phyloP scores from a whole-genome alignment of 2,113 vertebrate genomes.

The Macroglossus sobrinus region DNA sequence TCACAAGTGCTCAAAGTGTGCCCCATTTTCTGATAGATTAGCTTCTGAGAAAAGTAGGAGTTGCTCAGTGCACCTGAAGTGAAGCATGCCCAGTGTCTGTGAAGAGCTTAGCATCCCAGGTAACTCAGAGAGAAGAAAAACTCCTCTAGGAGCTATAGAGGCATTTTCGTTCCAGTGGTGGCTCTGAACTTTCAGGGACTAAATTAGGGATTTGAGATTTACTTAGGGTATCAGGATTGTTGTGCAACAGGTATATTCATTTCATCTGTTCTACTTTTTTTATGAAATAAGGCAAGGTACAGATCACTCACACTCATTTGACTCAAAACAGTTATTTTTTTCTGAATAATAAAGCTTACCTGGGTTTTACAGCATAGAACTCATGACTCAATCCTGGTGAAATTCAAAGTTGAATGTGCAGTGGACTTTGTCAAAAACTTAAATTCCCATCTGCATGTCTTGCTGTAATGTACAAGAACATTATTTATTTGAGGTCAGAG shows the following conservation, averaged over 20 bases:
- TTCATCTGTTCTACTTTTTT: neutral
- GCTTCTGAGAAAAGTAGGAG: neutral
- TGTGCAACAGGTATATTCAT: neutral
- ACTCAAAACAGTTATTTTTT: neutral
- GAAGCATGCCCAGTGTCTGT: neutral
- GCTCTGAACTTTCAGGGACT: neutral
- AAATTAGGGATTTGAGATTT: neutral
- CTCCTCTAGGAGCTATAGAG: neutral
- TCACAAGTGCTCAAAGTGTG: neutral
- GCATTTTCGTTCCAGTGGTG: neutral
- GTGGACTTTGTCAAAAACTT: constrained; percentile 10
- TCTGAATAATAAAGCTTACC: neutral
- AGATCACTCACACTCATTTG: neutral
- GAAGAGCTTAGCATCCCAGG: neutral
- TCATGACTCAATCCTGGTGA: neutral
- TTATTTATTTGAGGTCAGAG: constrained; percentile 1
- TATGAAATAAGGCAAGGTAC: constrained; percentile 1
- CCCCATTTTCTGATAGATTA: neutral
- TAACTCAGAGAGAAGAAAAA: neutral
- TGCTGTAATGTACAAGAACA: neutral
- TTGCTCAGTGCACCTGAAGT: neutral
- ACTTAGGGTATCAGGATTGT: neutral
- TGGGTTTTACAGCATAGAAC: neutral
- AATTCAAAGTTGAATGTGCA: neutral
- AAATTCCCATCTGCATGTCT: neutral